A percentile compares a stretch with the other conserved stretches of the same genome.
phyloP scores from a whole-genome alignment of 2,888 invertebrate species.

The Parthenolecanium corni region DNA sequence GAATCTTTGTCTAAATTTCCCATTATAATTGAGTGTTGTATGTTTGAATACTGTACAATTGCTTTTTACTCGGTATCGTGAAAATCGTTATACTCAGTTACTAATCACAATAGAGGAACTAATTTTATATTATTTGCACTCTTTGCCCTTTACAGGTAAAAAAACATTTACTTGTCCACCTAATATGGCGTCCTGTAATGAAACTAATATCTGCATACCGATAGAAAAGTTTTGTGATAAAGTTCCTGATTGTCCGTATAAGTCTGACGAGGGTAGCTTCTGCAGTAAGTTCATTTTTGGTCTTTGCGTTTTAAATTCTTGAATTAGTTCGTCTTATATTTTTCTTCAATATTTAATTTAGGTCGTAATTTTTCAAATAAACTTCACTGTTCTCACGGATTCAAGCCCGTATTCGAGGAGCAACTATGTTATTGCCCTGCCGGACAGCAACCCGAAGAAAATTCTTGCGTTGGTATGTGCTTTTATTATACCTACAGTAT shows the following conservation, averaged over 20 bases:
- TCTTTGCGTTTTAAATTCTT: too few relatives aligned
- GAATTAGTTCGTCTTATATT: not conserved
- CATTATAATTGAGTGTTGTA: too few relatives aligned
- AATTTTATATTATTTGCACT: too few relatives aligned
- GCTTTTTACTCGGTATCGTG: too few relatives aligned
- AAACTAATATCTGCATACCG: conserved; percentile 48
- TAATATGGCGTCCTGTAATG: conserved; percentile 56
- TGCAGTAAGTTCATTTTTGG: conserved; percentile 44
- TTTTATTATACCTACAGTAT: not conserved
- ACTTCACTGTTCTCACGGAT: conserved; percentile 52
- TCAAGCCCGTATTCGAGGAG: conserved; percentile 58
- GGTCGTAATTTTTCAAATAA: conserved; percentile 33
- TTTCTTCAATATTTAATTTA: not conserved
- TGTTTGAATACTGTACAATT: too few relatives aligned
- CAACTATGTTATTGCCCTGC: conserved; percentile 61
- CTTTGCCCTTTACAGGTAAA: conserved; percentile 41
- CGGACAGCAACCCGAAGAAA: conserved; percentile 52
- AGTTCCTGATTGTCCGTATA: conserved; percentile 53
- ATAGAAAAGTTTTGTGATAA: conserved; percentile 55
- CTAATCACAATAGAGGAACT: too few relatives aligned
- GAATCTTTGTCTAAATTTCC: too few relatives aligned
- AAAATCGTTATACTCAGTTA: too few relatives aligned
- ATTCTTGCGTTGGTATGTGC: conserved; percentile 47
- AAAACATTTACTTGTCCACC: conserved; percentile 52
- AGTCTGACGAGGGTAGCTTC: conserved; percentile 59